Percentiles rank a stretch among this genome's conserved stretches.
Conservation (phyloP, 2,797 vertebrate genomes). For the Amblyopsis hoosieri region DNA sequence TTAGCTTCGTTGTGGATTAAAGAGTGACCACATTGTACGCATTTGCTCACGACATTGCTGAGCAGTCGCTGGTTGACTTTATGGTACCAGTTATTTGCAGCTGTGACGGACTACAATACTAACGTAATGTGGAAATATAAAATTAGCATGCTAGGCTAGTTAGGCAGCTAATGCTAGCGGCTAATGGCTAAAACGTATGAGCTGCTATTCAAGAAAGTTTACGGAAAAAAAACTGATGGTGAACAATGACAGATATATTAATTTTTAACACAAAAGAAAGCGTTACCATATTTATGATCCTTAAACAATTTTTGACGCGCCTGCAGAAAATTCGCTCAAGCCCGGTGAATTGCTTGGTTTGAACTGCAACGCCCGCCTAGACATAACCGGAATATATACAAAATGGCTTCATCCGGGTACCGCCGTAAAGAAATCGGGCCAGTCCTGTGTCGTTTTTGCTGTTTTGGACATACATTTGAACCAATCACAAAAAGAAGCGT, state of each 20-base stretch:
- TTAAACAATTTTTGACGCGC: constrained; percentile 19
- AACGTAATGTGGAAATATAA: neutral
- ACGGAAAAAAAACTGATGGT: rapidly evolving
- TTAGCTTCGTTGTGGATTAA: neutral
- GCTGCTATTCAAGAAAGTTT: neutral
- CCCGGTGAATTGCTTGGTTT: constrained; percentile 25
- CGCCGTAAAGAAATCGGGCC: constrained; percentile 22
- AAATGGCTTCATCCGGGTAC: constrained; percentile 66
- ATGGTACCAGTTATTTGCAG: neutral
- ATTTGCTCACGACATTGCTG: no score
- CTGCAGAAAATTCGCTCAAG: neutral
- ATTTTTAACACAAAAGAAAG: rapidly evolving
- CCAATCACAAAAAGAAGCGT: constrained; percentile 43
- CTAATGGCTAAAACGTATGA: neutral
- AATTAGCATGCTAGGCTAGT: constrained; percentile 38
- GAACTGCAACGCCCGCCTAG: constrained; percentile 64
- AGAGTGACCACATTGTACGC: neutral
- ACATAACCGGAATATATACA: constrained; percentile 27
- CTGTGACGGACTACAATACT: neutral
- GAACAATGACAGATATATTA: rapidly evolving
- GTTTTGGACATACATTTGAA: constrained; percentile 17
- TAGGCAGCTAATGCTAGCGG: constrained; percentile 30
- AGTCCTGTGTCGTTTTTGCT: constrained; percentile 37
- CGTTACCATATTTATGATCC: constrained; percentile 38
- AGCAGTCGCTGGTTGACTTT: neutral